Evolutionary conservation across 2,113 vertebrate species (phyloP), one percentile per base, ranked within the genome.

Genomic region (Panthera tigris): DNA sequence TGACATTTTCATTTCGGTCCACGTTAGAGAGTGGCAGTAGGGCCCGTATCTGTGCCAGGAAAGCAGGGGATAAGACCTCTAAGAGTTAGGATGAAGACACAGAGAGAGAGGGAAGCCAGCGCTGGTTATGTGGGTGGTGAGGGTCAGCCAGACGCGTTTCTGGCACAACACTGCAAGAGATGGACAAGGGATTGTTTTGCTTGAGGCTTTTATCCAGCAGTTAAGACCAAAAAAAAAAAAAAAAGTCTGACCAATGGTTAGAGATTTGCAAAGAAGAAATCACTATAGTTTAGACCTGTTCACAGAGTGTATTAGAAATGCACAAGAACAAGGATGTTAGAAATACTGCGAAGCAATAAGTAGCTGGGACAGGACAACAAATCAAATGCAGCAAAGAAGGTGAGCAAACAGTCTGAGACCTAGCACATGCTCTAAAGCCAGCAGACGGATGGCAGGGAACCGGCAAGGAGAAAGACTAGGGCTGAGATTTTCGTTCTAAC

Each of bases 271-370:
- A 93, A 92, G 68, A 89, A 39, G 79, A 82, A 94, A 92, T 52
- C 48, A 25, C 50, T 84, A 19, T 4, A 63, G 84, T 66, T 50
- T 25, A 85, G 65, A 84, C 16, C 45, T 50, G 45, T 27, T 80
- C 95, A 78, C 31, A 88, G 57, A 82, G 73, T 45, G 83, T 41
- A 73, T 36, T 2, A 81, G 87, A 97, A 31, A 91, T 4, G 82
- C 65, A 27, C 33, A 80, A 71, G 90, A 94, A 68, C 45, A 57
- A 95, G 82, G 91, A 94, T 39, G 91, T 87, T 89, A 85, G 94
- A 96, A 71, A 89, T 79, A 31, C 89, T 15, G 55, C 15, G 69
- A 66, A 97, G 95, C 89, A 36, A 95, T 95, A 94, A 73, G 79
- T 25, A 91, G 92, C 89, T n/a, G 55, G 78, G 84, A 83, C 25